Evolutionary conservation across 2,888 invertebrate species (phyloP).

Genomic region (Nymphalis urticae): DNA sequence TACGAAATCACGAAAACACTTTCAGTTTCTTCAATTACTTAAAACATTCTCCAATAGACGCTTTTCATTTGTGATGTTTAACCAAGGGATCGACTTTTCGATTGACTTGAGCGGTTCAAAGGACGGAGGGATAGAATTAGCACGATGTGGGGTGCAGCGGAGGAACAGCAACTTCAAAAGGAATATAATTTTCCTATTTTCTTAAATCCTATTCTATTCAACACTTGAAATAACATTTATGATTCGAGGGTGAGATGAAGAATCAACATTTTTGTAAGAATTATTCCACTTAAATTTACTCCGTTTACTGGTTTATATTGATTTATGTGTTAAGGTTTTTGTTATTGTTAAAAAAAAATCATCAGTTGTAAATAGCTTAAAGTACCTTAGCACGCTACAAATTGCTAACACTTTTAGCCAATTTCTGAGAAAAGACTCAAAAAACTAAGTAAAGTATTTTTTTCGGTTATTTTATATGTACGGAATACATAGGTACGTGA

Average conservation of each 20-base stretch:
- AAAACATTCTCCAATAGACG: slow-evolving; percentile 69
- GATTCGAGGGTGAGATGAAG: slow-evolving; percentile 11
- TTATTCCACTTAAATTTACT: too few species aligned
- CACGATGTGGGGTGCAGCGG: slow-evolving; percentile 72
- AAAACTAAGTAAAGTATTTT: too few species aligned
- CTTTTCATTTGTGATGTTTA: slow-evolving; percentile 80
- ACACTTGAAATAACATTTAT: slow-evolving; percentile 41
- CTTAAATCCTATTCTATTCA: slow-evolving; percentile 54
- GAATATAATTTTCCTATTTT: slow-evolving; percentile 72
- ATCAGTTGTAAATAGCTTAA: too few species aligned
- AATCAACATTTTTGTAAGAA: not conserved
- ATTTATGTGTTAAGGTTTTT: too few species aligned
- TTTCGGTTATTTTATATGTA: too few species aligned
- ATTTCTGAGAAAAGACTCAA: too few species aligned
- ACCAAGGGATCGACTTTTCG: slow-evolving; percentile 77
- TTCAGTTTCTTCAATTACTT: slow-evolving; percentile 77
- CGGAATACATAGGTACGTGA: too few species aligned
- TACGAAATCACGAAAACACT: slow-evolving; percentile 69
- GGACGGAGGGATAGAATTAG: slow-evolving; percentile 74
- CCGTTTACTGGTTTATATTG: too few species aligned
- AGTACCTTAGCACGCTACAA: too few species aligned
- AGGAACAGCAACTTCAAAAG: slow-evolving; percentile 71
- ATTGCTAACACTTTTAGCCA: too few species aligned
- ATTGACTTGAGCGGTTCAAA: slow-evolving; percentile 79
- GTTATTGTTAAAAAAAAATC: too few species aligned